Base-by-base conservation (phyloP, 2,888 invertebrate genomes). In the Chymomyza fuscimana region DNA sequence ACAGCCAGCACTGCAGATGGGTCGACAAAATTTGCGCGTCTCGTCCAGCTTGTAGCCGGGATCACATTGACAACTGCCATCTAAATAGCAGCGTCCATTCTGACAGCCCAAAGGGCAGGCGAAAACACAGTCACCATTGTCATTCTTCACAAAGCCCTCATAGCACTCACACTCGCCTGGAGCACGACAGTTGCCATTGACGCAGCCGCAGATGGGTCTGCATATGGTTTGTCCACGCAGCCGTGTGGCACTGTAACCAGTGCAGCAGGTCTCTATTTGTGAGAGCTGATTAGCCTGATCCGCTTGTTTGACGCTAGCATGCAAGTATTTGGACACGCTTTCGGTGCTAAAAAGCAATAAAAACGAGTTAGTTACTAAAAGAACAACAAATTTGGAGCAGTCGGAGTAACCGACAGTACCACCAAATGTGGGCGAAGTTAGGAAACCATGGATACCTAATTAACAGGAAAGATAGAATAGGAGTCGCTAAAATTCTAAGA, bases 211-310 rank as follows among this genome's bases (percentile, higher is more conserved):
- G 1, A 81, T 36, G 0, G 91, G 91, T 1, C 78, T 77, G 56
- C 91, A 91, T 0, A 75, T 63, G 2, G 82, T 87, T 3, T 74
- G 77, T 15, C 86, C 85, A 9, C 63, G 74, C 54, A 84, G 73
- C 0, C 86, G 79, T 12, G 81, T 79, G 22, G 25, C 12, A 58
- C 22, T 22, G 29, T 25, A 19, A 22, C 58, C 58, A 3, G 58
- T 93, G 88, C 96, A 96, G 87, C 96, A 96, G 46, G 94, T 93
- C 74, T 94, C 93, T 82, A 95, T 94, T 64, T 93, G 93, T 78
- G 94, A 94, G 68, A 94, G 92, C 29, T 94, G 93, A 15, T 94
- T 91, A 16, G 93, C 91, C 1, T 94, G 72, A 51, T 91, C 90
- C 29, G 76, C 64, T 60, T 90, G 90, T 16, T 88, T 81, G 29